Conservation (phyloP, 2,113 vertebrate genomes). For the Macaca mulatta region DNA sequence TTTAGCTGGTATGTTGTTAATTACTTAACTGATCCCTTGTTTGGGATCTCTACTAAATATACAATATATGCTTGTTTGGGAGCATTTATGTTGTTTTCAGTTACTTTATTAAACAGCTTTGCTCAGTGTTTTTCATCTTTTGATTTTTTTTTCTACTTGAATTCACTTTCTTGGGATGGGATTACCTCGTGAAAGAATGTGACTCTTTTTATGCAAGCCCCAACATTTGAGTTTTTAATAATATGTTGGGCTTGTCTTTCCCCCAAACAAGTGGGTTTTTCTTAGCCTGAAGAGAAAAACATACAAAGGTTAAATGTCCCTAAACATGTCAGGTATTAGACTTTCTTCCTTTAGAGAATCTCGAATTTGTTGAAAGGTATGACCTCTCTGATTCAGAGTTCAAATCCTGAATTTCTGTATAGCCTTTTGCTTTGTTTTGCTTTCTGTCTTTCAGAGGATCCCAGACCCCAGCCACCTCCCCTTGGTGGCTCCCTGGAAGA, state of each 20-base stretch:
- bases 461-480: slow-evolving; percentile 88
- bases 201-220: not conserved
- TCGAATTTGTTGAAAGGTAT: not conserved
- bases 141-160: not conserved
- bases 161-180: not conserved
- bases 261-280: not conserved
- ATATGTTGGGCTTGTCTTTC: not conserved
- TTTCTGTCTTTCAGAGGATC: slow-evolving; percentile 86
- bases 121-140: not conserved
- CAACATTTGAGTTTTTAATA: not conserved
- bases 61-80: not conserved
- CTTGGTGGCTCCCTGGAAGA: slow-evolving; percentile 87
- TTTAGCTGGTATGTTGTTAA: not conserved
- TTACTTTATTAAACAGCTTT: not conserved
- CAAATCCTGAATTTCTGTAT: not conserved
- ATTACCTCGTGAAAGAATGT: not conserved
- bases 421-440: slow-evolving; percentile 43
- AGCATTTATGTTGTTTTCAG: not conserved
- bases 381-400: not conserved
- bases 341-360: not conserved
- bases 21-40: not conserved
- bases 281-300: not conserved
- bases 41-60: not conserved
- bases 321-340: not conserved
- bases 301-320: not conserved